Evolutionary conservation across 2,797 vertebrate genomes (phyloP).

Genomic region (Trachops cirrhosus): DNA sequence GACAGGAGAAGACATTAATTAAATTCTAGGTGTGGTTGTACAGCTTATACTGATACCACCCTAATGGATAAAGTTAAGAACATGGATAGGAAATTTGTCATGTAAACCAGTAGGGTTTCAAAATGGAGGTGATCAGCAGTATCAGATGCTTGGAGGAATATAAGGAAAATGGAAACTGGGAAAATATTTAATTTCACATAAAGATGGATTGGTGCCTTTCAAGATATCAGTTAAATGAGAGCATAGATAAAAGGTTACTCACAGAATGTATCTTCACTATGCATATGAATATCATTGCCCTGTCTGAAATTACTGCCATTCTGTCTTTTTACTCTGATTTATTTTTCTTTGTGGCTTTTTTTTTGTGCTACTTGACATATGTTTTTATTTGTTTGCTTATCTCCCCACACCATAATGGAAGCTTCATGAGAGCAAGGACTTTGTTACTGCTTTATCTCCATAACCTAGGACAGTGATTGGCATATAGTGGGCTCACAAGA

Average conservation of each 20-base stretch:
- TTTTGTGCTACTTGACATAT: neutral
- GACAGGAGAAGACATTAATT: neutral
- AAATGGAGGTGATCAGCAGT: neutral
- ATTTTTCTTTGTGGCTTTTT: neutral
- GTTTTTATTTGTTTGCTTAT: conserved; percentile 6
- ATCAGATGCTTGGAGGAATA: neutral
- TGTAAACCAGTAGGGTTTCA: neutral
- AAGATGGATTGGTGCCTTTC: neutral
- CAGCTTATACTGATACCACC: neutral
- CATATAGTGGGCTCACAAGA: neutral
- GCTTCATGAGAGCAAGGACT: neutral
- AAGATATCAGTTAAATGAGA: neutral
- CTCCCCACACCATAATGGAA: neutral
- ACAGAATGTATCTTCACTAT: neutral
- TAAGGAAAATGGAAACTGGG: neutral
- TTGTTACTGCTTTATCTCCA: neutral
- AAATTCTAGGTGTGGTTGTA: neutral
- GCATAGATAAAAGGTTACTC: neutral
- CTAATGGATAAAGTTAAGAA: neutral
- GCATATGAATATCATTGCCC: neutral
- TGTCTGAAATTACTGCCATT: neutral
- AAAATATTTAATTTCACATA: neutral
- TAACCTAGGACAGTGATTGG: neutral
- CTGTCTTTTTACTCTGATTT: neutral
- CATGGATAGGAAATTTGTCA: neutral